A percentile compares a stretch with the other conserved stretches of the same genome.
Conservation (phyloP, 2,113 vertebrate species). For the Leptodactylus fuscus region DNA sequence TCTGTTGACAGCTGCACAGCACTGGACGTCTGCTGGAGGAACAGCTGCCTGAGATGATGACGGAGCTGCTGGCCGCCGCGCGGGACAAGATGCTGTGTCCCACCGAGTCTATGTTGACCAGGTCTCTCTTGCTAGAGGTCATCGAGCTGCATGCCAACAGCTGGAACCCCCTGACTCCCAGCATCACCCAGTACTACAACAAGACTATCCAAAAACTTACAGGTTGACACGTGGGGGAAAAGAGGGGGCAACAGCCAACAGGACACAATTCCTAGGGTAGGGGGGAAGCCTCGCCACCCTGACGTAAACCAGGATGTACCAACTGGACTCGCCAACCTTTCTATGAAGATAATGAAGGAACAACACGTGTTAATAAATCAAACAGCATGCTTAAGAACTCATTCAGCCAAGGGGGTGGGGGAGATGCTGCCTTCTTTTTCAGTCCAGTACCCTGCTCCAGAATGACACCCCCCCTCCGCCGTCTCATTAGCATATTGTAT, state of each 20-base stretch:
- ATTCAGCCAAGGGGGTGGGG: constrained; percentile 67
- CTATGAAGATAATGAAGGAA: constrained; percentile 9
- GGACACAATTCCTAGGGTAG: constrained; percentile 22
- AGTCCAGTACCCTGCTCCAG: constrained; percentile 61
- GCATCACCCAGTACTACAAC: constrained; percentile 98
- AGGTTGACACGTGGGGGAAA: constrained; percentile 70
- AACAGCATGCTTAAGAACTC: constrained; percentile 71
- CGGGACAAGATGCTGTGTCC: constrained; percentile 98
- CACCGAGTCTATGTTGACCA: constrained; percentile 90
- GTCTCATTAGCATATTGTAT: constrained; percentile 64
- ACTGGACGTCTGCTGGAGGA: constrained; percentile 93
- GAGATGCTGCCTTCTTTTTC: constrained; percentile 77
- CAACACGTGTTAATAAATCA: constrained; percentile 60
- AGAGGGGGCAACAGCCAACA: constrained; percentile 13
- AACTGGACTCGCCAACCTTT: constrained; percentile 22
- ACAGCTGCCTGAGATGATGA: constrained; percentile 98
- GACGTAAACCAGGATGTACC: constrained; percentile 33
- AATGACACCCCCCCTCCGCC: constrained; percentile 65
- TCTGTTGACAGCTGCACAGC: constrained; percentile 87
- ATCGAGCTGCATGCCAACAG: constrained; percentile 96
- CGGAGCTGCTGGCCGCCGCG: constrained; percentile 86
- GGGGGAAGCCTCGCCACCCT: background rate
- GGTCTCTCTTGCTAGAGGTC: constrained; percentile 97
- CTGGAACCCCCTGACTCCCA: constrained; percentile 93
- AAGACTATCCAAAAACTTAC: constrained; percentile 98